Evolutionary conservation across 2,113 vertebrate genomes (phyloP).

Genomic region (Dinomys branickii): DNA sequence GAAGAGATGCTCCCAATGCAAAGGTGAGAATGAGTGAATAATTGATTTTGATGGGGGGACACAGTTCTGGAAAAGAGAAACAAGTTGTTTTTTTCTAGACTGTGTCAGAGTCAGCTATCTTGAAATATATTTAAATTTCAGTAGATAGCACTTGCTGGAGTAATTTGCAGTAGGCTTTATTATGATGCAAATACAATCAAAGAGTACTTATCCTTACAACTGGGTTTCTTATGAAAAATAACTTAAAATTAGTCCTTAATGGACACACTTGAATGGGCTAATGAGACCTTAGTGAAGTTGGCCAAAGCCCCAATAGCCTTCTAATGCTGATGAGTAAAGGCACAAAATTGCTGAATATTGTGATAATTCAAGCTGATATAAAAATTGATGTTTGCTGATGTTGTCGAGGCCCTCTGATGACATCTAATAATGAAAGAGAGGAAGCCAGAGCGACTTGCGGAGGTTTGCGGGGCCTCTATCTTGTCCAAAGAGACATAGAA

Average conservation of each 20-base stretch:
- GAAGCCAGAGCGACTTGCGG: background rate
- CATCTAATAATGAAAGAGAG: background rate
- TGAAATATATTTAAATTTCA: background rate
- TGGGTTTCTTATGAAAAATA: background rate
- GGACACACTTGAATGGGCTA: background rate
- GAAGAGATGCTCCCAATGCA: background rate
- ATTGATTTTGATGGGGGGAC: background rate
- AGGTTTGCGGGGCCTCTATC: background rate
- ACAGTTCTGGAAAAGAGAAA: background rate
- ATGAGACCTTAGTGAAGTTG: background rate
- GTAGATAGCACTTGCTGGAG: background rate
- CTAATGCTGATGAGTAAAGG: background rate
- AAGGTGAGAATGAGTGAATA: background rate
- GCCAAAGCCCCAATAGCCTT: background rate
- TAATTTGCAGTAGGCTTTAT: background rate
- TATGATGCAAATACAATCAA: background rate
- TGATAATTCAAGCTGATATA: background rate
- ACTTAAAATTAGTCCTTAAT: background rate
- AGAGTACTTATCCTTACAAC: background rate
- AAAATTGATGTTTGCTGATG: background rate
- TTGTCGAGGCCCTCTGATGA: background rate
- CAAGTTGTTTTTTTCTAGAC: background rate
- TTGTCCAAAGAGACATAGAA: background rate
- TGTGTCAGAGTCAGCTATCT: background rate
- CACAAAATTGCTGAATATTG: background rate